Conservation (phyloP, 2,113 vertebrate genomes). For the Melospiza melodia region DNA sequence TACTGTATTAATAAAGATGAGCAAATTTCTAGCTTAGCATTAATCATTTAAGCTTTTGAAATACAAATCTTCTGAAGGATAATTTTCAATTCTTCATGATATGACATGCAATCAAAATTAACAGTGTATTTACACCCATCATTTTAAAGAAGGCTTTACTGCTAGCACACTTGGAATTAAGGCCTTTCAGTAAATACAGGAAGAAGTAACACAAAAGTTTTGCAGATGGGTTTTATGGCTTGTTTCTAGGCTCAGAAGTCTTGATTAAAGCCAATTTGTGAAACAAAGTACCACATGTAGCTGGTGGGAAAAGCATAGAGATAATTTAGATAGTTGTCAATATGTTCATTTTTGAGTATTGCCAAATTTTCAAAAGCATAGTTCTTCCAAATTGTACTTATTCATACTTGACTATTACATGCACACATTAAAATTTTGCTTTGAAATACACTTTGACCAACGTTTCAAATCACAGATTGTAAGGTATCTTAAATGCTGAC, state of each 20-base stretch:
- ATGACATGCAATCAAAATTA: background rate
- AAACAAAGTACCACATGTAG: background rate
- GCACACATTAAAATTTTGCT: background rate
- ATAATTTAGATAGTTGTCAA: background rate
- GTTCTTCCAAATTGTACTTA: background rate
- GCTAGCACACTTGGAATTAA: background rate
- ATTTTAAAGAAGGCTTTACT: background rate
- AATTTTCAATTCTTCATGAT: background rate
- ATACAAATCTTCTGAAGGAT: background rate
- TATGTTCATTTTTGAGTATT: background rate
- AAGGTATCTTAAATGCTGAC: background rate
- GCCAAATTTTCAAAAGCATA: background rate
- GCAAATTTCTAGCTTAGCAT: background rate
- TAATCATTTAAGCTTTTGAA: slow-evolving; percentile 3
- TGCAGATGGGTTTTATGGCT: background rate
- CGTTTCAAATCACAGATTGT: background rate
- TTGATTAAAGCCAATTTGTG: background rate
- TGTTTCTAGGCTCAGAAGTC: background rate
- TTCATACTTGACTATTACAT: background rate
- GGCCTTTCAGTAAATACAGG: background rate
- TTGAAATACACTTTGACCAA: background rate
- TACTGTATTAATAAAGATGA: background rate
- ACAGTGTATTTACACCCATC: background rate
- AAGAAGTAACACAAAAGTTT: background rate
- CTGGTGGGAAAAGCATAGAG: background rate